Evolutionary conservation across 1,140 invertebrate genomes (phyloP).

Genomic region (Chironomus striatipennis): DNA sequence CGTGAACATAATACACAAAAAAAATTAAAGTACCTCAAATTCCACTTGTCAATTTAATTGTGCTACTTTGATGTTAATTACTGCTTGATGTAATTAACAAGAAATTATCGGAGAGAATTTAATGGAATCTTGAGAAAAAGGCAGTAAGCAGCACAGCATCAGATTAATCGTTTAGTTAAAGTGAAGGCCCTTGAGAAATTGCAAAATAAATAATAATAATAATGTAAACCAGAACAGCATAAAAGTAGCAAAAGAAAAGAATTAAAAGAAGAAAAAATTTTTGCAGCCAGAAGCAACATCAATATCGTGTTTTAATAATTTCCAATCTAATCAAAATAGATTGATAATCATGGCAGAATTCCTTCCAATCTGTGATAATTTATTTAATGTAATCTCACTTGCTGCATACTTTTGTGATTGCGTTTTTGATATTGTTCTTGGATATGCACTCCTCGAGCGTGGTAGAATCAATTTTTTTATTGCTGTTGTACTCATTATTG

Average conservation of each 20-base stretch:
- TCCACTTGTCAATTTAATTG: slow-evolving; percentile 11
- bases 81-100: not conserved
- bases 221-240: slow-evolving; percentile 7
- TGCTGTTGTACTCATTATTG: slow-evolving; percentile 56
- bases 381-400: slow-evolving; percentile 84
- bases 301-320: not conserved
- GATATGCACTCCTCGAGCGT: slow-evolving; percentile 66
- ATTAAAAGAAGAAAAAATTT: not conserved
- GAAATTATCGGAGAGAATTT: not conserved
- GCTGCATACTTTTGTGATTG: slow-evolving; percentile 88
- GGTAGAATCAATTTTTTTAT: slow-evolving; percentile 50
- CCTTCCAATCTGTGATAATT: slow-evolving; percentile 75
- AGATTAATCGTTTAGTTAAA: not conserved
- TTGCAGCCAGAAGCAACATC: not conserved
- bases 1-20: not conserved
- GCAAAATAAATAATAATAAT: not conserved
- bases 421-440: slow-evolving; percentile 77
- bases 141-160: no score
- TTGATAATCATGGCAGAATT: slow-evolving; percentile 49
- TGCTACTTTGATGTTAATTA: not conserved
- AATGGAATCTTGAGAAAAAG: not conserved
- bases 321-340: no score
- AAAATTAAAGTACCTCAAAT: not conserved
- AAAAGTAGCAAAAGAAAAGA: not conserved
- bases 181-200: not conserved